phyloP scores from a whole-genome alignment of 2,888 invertebrate species.

The Drosophila kambysellisi region DNA sequence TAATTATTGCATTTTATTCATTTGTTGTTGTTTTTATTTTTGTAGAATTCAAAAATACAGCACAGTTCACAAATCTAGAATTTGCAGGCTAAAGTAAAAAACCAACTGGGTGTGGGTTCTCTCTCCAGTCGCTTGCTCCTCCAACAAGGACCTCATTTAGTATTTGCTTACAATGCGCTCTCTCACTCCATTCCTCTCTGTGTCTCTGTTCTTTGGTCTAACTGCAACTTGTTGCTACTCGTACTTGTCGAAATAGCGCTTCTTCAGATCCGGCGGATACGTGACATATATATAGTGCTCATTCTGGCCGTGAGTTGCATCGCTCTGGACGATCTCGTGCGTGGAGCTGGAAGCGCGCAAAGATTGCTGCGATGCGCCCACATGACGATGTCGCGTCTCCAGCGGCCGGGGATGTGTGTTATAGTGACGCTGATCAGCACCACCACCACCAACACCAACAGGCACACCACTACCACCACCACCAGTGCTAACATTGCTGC shows the following conservation, averaged over 20 bases:
- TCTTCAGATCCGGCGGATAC: conserved; percentile 94
- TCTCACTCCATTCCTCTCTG: conserved; percentile 34
- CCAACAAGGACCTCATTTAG: conserved; percentile 15
- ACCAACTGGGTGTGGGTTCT: conserved; percentile 54
- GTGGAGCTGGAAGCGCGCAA: conserved; percentile 83
- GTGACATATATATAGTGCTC: conserved; percentile 95
- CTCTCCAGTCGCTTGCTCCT: conserved; percentile 2
- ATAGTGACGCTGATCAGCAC: conserved; percentile 70
- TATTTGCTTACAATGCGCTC: conserved; percentile 56
- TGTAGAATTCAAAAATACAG: conserved; percentile 76
- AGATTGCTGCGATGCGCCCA: conserved; percentile 81
- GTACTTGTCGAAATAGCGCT: conserved; percentile 90
- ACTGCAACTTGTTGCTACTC: conserved; percentile 62
- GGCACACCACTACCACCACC: conserved; percentile 12
- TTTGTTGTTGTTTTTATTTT: conserved; percentile 21
- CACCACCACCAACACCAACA: conserved; percentile 38
- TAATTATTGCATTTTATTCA: conserved; percentile 71
- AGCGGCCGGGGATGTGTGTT: conserved; percentile 81
- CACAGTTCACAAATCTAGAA: conserved; percentile 80
- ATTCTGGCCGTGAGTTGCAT: conserved; percentile 86
- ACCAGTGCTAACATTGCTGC: conserved; percentile 46
- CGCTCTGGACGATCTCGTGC: conserved; percentile 85
- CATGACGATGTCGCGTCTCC: conserved; percentile 80
- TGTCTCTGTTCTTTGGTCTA: conserved; percentile 12
- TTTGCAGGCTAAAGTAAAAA: conserved; percentile 79